Evolutionary conservation across 2,113 vertebrate genomes (phyloP), one percentile per base, ranked within the genome.

Genomic region (Salminus brasiliensis): DNA sequence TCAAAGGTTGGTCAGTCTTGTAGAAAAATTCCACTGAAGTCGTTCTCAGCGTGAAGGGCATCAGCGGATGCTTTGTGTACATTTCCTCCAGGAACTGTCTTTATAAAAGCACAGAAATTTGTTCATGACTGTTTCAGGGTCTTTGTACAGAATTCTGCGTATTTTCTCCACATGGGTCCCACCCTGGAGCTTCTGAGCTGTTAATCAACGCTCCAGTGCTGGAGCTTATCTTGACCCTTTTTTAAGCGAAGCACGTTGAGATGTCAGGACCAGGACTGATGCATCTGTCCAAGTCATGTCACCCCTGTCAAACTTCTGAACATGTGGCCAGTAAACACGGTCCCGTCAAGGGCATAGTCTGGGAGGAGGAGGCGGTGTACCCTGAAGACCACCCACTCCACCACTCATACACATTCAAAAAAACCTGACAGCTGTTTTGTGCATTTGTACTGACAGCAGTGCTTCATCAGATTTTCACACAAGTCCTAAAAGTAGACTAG

Each of bases 121-220:
- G 5, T 55, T 78, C 57, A 72, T 60, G 55, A 76, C 73, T 72
- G 80, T 71, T 71, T 32, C 23, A 3, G 49, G 43, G 67, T 73
- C 27, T 25, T 32, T 47, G 15, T 60, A 63, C 6, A 65, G 63
- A 84, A 84, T 83, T 82, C 79, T 67, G 36, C 23, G 43, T 67
- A 79, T 85, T 80, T 70, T 71, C 76, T 18, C 59, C 85, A 86
- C n/a, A n/a, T 85, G 72, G 43, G 43, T 69, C 59, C 72, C 73
- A 32, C 36, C 69, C 62, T 23, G 57, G 72, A 80, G 76, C 79
- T 82, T 69, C 78, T 85, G 79, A 83, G 79, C 77, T 84, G 84
- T 77, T 85, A 77, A 83, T 88, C 84, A 84, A 83, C 79, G 74
- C 83, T 85, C 71, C 74, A 79, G 59, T 88, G 67, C 74, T 27